Base-by-base conservation (phyloP, 2,113 vertebrate species). In the Coracopsis vasa region DNA sequence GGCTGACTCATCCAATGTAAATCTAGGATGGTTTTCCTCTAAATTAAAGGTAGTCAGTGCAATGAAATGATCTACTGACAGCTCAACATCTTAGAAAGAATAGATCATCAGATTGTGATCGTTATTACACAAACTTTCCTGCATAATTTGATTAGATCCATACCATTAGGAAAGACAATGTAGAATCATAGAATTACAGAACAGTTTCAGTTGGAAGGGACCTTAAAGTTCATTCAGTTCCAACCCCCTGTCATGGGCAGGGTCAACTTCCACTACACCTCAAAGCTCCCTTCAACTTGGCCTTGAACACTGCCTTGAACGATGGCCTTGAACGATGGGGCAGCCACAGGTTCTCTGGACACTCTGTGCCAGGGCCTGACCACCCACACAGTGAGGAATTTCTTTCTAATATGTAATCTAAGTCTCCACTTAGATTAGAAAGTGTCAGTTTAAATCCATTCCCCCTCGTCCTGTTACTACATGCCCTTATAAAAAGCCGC, bases 91-190 rank as follows among this genome's bases (percentile, higher is more conserved):
- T 74, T 62, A 4, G 8, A 65, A 54, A 61, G 33, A 79, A n/a
- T 1, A 69, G 23, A 45, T 29, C 2, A 47, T 3, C 12, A 56
- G 19, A 54, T 17, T 31, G 2, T 0, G 4, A 42, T 28, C 14
- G 37, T 50, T 33, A 2, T 1, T 60, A 28, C 2, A 5, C 4
- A 61, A n/a, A 13, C 13, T n/a, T 81, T 15, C 13, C 19, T 61
- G 16, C 3, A 44, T 16, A 81, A 53, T 12, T 3, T 48, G 12
- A 23, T 27, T 33, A 64, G 18, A 8, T 28, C 3, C 4, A 1
- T 62, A 35, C 41, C 16, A 77, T 15, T 2, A 83, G 11, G 6
- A 72, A 82, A 53, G 42, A 48, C 1, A 67, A 31, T 13, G 19
- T 13, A 56, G 19, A 21, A 56, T 21, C 54, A 21, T 56, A 56